phyloP scores from a whole-genome alignment of 2,888 invertebrate species.

The Papilio gigon region DNA sequence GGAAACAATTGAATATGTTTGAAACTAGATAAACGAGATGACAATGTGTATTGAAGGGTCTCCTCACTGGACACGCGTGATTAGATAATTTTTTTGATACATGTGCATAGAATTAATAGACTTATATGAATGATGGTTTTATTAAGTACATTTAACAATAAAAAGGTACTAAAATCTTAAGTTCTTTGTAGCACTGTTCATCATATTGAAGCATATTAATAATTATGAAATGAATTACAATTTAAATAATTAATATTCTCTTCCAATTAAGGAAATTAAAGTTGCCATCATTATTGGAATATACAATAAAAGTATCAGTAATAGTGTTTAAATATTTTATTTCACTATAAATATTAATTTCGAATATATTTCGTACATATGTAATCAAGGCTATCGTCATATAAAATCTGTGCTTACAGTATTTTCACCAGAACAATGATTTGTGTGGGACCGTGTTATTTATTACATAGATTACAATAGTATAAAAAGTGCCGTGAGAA shows the following conservation, averaged over 20 bases:
- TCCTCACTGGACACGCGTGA: no score
- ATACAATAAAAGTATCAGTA: no score
- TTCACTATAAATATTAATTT: not conserved
- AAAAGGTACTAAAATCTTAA: conserved; percentile 3
- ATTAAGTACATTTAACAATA: conserved; percentile 7
- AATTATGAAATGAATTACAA: no score
- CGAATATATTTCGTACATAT: not conserved
- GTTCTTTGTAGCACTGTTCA: not conserved
- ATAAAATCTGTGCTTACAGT: not conserved
- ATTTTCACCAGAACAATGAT: conserved; percentile 13
- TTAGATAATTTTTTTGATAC: no score
- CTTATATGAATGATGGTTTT: conserved; percentile 1
- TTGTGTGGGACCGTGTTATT: not conserved
- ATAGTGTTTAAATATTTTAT: no score
- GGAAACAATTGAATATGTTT: no score
- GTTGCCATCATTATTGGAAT: no score
- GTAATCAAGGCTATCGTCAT: not conserved
- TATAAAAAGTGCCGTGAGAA: conserved; percentile 7
- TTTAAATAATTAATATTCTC: no score
- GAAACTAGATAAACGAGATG: no score
- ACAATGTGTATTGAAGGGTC: no score
- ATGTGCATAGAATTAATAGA: not conserved
- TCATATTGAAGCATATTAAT: not conserved
- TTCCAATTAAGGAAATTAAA: no score
- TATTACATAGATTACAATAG: conserved; percentile 5